A percentile compares a stretch with the other conserved stretches of the same genome.
Evolutionary conservation across 2,797 vertebrate species (phyloP).

Genomic region (Chaetophractus vellerosus): DNA sequence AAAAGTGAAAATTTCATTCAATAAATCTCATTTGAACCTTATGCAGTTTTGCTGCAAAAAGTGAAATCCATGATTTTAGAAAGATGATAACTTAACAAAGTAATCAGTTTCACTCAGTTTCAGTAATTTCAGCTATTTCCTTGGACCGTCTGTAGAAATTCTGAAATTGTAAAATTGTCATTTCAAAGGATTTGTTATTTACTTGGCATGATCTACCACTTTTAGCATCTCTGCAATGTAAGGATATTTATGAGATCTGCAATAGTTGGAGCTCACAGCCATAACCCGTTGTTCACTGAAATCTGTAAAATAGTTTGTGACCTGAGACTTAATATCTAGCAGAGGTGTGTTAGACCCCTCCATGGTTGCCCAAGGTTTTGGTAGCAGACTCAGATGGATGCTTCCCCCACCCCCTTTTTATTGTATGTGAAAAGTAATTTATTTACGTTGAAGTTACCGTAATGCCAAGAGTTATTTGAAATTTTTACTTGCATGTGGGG

Average conservation of each 20-base stretch:
- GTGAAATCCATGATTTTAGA: no score
- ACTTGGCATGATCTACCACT: slow-evolving; percentile 90
- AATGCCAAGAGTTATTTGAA: not conserved
- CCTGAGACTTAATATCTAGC: not conserved
- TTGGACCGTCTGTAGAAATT: slow-evolving; percentile 89
- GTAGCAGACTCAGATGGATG: no score
- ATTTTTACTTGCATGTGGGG: not conserved
- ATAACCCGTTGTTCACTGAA: slow-evolving; percentile 95
- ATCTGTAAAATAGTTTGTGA: slow-evolving; percentile 91
- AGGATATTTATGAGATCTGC: slow-evolving; percentile 59
- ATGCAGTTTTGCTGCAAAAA: no score
- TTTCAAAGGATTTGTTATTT: slow-evolving; percentile 93
- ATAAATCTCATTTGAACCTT: no score
- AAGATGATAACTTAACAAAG: no score
- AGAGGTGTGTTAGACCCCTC: not conserved
- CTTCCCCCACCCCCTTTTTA: no score
- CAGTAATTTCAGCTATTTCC: slow-evolving; percentile 94
- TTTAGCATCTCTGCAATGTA: no score
- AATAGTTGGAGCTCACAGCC: slow-evolving; percentile 94
- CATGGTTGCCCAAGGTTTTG: no score
- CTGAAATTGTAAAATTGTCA: slow-evolving; percentile 97
- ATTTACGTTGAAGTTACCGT: not conserved
- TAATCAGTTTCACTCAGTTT: slow-evolving; percentile 89
- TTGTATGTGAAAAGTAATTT: not conserved
- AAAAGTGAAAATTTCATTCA: no score